Evolutionary conservation across 2,888 invertebrate genomes (phyloP).

Genomic region (Cancer borealis): DNA sequence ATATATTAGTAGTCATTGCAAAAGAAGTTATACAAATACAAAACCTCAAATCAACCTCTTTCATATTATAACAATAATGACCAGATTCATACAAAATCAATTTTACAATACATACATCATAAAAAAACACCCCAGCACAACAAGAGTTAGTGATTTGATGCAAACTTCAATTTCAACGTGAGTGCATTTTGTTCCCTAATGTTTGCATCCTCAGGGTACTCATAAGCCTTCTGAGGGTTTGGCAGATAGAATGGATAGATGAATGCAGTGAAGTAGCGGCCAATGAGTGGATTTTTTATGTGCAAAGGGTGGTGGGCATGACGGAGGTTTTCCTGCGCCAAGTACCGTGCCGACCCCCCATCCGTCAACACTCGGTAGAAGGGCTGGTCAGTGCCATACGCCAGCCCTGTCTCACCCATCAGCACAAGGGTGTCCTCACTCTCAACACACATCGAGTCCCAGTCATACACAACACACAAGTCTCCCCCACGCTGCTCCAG

Average conservation of each 20-base stretch:
- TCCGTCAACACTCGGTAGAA: constrained; percentile 73
- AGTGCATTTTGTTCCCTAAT: constrained; percentile 74
- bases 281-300: constrained; percentile 73
- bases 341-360: constrained; percentile 66
- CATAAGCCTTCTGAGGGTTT: constrained; percentile 75
- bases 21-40: neutral
- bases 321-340: constrained; percentile 71
- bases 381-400: constrained; percentile 74
- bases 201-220: constrained; percentile 75
- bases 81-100: neutral
- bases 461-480: constrained; percentile 75
- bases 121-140: neutral
- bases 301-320: constrained; percentile 69
- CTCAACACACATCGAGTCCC: constrained; percentile 76
- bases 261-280: constrained; percentile 74
- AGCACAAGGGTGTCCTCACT: constrained; percentile 74
- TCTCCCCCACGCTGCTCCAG: constrained; percentile 69
- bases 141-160: constrained; percentile 52
- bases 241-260: constrained; percentile 74
- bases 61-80: neutral
- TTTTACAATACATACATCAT: neutral
- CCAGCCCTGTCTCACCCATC: constrained; percentile 72
- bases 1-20: neutral
- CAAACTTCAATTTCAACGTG: constrained; percentile 66
- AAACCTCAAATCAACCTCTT: neutral